A percentile compares a stretch with the other conserved stretches of the same genome.
Conservation (phyloP, 2,797 vertebrate genomes). For the Mormyrops attenuatus region DNA sequence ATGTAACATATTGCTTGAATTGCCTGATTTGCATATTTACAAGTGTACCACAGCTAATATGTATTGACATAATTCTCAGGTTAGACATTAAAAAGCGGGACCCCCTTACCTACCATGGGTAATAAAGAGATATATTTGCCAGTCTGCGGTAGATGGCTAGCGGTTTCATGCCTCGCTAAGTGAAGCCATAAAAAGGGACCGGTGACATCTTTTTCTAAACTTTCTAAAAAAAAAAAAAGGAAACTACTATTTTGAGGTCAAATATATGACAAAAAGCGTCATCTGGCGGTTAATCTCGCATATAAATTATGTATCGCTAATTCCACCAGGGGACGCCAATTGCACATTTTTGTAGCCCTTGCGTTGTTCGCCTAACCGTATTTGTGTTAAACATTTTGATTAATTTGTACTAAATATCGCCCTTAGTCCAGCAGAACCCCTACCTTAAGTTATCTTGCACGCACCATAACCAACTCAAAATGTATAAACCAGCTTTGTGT, state of each 20-base stretch:
- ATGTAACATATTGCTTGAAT: background rate
- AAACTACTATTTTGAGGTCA: background rate
- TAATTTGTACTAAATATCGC: background rate
- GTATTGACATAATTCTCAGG: background rate
- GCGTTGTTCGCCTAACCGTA: background rate
- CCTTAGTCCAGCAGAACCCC: background rate
- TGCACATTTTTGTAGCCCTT: background rate
- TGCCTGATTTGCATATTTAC: background rate
- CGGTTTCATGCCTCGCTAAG: background rate
- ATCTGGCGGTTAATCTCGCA: background rate
- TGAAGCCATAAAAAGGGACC: background rate
- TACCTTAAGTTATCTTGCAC: background rate
- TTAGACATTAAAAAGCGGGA: background rate
- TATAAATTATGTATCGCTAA: background rate
- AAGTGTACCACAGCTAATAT: background rate
- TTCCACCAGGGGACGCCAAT: background rate
- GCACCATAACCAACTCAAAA: background rate
- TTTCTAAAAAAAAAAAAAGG: background rate
- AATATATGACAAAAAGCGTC: slow-evolving; percentile 3
- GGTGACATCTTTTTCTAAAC: background rate
- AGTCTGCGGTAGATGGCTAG: background rate
- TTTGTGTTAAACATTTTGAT: background rate
- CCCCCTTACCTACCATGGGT: background rate
- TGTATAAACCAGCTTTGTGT: background rate
- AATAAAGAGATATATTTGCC: background rate